These are phyloP conservation scores for Anthonomus grandis DNA, from an alignment of 1,140 invertebrate genomes.

Conservation along the genomic window DNA sequence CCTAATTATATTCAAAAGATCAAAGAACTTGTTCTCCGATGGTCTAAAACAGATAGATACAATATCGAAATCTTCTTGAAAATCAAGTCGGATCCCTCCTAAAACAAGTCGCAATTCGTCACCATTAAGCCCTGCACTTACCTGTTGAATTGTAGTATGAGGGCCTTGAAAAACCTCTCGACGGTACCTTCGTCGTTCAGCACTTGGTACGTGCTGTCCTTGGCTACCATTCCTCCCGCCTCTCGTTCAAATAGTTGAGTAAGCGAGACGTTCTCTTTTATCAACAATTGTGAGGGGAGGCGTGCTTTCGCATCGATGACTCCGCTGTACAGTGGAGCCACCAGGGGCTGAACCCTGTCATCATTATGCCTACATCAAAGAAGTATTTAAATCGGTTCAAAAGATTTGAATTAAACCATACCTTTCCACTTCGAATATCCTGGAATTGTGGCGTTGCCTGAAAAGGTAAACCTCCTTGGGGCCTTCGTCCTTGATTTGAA, in stretches of 20 bases:
- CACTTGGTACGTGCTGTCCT: conserved; percentile 2
- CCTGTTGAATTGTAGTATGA: too few species aligned
- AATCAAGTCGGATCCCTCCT: conserved; percentile 7
- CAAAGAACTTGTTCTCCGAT: conserved; percentile 35
- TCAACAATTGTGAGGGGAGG: conserved; percentile 1
- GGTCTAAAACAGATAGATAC: conserved; percentile 33
- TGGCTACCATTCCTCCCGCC: too few species aligned
- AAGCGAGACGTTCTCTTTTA: conserved; percentile 20
- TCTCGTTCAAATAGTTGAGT: conserved; percentile 16
- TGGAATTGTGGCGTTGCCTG: conserved; percentile 28
- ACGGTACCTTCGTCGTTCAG: neutral
- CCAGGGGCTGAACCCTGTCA: conserved; percentile 8
- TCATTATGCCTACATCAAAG: conserved; percentile 14
- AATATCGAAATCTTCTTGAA: conserved; percentile 27
- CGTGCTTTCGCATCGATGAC: neutral
- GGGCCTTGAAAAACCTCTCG: too few species aligned
- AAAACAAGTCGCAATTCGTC: conserved; percentile 4
- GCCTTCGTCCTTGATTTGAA: conserved; percentile 22
- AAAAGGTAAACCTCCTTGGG: conserved; percentile 29
- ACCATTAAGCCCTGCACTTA: too few species aligned
- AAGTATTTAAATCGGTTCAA: neutral
- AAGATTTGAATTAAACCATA: conserved; percentile 9
- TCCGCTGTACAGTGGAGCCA: conserved; percentile 12
- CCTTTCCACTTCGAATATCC: conserved; percentile 39
- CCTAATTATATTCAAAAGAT: conserved; percentile 26